Evolutionary conservation across 2,888 invertebrate species (phyloP).

Genomic region (Acanthococcus lagerstroemiae): DNA sequence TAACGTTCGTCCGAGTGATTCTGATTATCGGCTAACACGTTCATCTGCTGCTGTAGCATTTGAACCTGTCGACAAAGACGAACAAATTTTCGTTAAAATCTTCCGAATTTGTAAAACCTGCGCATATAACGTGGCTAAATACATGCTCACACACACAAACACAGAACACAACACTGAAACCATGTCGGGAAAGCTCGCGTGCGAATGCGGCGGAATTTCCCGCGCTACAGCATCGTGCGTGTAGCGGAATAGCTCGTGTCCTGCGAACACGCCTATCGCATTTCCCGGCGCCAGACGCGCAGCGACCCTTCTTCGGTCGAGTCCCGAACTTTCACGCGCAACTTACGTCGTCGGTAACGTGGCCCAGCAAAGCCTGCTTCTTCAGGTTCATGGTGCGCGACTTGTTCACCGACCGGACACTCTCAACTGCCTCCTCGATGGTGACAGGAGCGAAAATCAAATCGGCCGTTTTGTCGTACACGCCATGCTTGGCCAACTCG

Average conservation of each 20-base stretch:
- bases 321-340: too few relatives aligned
- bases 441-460: conserved; percentile 33
- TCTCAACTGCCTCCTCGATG: not conserved
- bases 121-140: too few relatives aligned
- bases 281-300: too few relatives aligned
- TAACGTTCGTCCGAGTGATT: conserved; percentile 79
- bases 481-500: conserved; percentile 1
- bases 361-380: conserved; percentile 45
- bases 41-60: conserved; percentile 84
- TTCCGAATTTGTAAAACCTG: too few relatives aligned
- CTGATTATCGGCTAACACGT: conserved; percentile 77
- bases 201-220: too few relatives aligned
- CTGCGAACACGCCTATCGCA: too few relatives aligned
- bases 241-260: too few relatives aligned
- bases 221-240: too few relatives aligned
- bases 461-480: conserved; percentile 33
- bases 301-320: too few relatives aligned
- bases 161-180: too few relatives aligned
- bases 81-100: not conserved
- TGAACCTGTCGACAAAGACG: conserved; percentile 57
- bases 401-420: not conserved
- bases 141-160: too few relatives aligned
- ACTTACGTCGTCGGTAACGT: conserved; percentile 53
- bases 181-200: too few relatives aligned
- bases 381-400: not conserved